Percentiles rank a stretch among this genome's conserved stretches.
These are phyloP conservation scores for Falco punctatus DNA, from an alignment of 2,113 vertebrate species.

Conservation along the genomic window DNA sequence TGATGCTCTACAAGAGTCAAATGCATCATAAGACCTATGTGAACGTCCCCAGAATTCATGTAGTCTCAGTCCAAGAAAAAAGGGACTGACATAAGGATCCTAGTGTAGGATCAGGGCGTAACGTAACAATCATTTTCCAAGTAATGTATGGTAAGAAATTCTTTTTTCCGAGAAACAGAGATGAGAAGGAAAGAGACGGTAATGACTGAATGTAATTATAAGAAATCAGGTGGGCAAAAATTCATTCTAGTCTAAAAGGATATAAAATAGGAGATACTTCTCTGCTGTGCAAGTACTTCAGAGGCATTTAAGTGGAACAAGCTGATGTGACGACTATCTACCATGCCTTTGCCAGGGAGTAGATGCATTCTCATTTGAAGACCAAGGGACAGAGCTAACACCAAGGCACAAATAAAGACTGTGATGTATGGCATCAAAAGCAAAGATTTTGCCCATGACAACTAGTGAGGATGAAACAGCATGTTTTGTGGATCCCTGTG, in stretches of 20 bases:
- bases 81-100: neutral
- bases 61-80: neutral
- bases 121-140: neutral
- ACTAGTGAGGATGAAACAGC: neutral
- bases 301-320: neutral
- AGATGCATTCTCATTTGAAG: neutral
- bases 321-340: neutral
- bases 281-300: neutral
- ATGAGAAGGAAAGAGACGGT: neutral
- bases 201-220: neutral
- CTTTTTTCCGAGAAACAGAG: neutral
- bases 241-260: neutral
- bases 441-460: neutral
- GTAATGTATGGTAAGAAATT: rapidly evolving
- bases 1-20: neutral
- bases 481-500: neutral
- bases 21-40: neutral
- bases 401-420: neutral
- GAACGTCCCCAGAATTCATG: neutral
- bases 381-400: neutral
- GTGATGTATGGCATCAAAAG: neutral
- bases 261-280: neutral
- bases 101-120: neutral
- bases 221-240: neutral
- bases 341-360: neutral